Base-by-base conservation (phyloP, 2,113 vertebrate genomes). In the Poicephalus gulielmi region DNA sequence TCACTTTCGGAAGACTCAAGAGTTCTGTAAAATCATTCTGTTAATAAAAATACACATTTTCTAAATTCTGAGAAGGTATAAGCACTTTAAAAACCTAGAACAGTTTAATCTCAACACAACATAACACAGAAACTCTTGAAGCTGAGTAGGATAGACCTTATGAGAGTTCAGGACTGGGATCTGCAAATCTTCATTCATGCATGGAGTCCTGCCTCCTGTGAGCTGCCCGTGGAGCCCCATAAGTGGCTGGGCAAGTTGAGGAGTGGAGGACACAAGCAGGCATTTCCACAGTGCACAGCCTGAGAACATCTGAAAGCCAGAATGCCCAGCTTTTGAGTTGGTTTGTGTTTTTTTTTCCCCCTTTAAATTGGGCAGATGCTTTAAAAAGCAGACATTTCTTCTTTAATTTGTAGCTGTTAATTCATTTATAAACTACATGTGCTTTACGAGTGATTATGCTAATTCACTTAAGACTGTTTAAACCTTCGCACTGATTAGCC, bases 401-500 rank as follows among this genome's bases (percentile, higher is more conserved):
- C 80, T 88, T 90, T 95, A 80, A 47, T 90, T 85, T 96, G 67
- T 95, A 91, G 75, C 85, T 85, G 74, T 87, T 95, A 94, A 49
- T 87, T 91, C 85, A 92, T 96, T 97, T 97, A 95, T 92, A 95
- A 96, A 95, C 35, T 43, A 64, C 62, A 53, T 55, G 77, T 67
- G 55, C 88, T 96, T 96, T 53, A 74, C 6, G 44, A 87, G 78
- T 62, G 90, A 95, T 95, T 94, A 97, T 94, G 95, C 86, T 96
- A 91, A 96, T 91, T 39, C 73, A 52, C 86, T 87, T 86, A 90
- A 88, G 95, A 95, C 76, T 91, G 62, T 89, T 94, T 81, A 96
- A 97, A 92, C 95, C 77, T 69, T 86, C 64, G 44, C 44, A n/a
- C 74, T 83, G 94, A 93, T 89, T 89, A 86, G 60, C 9, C 88